These are phyloP conservation scores for Chaetophractus vellerosus DNA, from an alignment of 2,797 vertebrate genomes.

Conservation along the genomic window DNA sequence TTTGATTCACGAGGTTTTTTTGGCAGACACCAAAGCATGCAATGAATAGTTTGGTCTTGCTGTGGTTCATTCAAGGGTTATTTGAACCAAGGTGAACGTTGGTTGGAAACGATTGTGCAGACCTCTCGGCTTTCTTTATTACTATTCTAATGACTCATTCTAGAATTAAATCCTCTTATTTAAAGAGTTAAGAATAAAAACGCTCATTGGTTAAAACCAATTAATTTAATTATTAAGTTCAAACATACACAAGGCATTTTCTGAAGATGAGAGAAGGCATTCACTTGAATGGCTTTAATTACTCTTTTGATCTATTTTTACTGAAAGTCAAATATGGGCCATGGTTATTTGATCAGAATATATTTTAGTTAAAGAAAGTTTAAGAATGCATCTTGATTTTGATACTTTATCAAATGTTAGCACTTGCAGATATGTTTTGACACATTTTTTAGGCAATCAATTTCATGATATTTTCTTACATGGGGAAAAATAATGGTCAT, in stretches of 20 bases:
- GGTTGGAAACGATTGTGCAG: slow-evolving; percentile 76
- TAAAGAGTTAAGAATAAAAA: slow-evolving; percentile 82
- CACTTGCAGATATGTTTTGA: slow-evolving; percentile 69
- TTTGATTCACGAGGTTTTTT: slow-evolving; percentile 82
- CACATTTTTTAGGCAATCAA: slow-evolving; percentile 78
- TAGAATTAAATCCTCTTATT: slow-evolving; percentile 84
- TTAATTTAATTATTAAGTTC: slow-evolving; percentile 87
- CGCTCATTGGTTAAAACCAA: slow-evolving; percentile 80
- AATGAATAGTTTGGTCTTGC: slow-evolving; percentile 77
- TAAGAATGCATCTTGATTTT: slow-evolving; percentile 67
- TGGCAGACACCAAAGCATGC: slow-evolving; percentile 74
- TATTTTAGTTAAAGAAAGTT: slow-evolving; percentile 50
- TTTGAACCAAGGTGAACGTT: slow-evolving; percentile 77
- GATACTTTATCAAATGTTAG: slow-evolving; percentile 75
- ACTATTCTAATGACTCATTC: slow-evolving; percentile 85
- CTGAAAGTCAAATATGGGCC: slow-evolving; percentile 72
- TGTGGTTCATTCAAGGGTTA: slow-evolving; percentile 79
- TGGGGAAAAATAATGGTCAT: slow-evolving; percentile 91
- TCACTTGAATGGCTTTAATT: slow-evolving; percentile 79
- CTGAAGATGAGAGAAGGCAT: slow-evolving; percentile 72
- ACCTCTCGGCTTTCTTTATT: slow-evolving; percentile 79
- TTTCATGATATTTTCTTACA: slow-evolving; percentile 90
- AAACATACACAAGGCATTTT: slow-evolving; percentile 81
- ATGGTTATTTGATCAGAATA: slow-evolving; percentile 68
- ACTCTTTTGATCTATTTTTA: slow-evolving; percentile 78